Conservation (phyloP, 2,113 vertebrate genomes). For the Hepsetus odoe region DNA sequence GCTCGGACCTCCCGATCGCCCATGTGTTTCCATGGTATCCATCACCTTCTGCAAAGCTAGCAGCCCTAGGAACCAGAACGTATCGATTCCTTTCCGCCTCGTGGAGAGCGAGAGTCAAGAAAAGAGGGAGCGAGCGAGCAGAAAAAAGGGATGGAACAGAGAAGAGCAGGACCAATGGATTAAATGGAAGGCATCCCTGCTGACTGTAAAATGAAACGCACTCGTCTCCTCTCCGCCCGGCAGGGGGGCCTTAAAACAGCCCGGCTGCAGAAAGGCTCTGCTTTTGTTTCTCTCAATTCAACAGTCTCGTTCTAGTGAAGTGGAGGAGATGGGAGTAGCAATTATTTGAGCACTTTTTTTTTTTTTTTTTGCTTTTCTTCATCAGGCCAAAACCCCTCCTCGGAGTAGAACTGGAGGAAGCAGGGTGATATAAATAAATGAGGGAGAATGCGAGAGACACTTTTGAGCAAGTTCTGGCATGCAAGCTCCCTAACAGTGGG, state of each 20-base stretch:
- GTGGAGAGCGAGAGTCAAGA: background rate
- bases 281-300: conserved; percentile 41
- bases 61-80: conserved; percentile 62
- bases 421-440: conserved; percentile 51
- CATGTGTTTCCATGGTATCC: conserved; percentile 50
- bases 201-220: conserved; percentile 19
- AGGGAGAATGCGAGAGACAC: conserved; percentile 15
- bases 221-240: conserved; percentile 23
- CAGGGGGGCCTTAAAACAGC: conserved; percentile 6
- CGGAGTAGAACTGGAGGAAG: conserved; percentile 20
- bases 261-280: background rate
- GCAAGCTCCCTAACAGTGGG: background rate
- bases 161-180: conserved; percentile 20
- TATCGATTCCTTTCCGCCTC: conserved; percentile 68
- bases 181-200: conserved; percentile 7
- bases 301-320: conserved; percentile 17
- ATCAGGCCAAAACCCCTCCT: conserved; percentile 26
- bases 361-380: conserved; percentile 39
- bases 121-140: background rate
- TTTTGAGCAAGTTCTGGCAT: conserved; percentile 39
- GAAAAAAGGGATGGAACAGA: background rate
- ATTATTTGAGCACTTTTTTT: conserved; percentile 19
- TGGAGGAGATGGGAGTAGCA: conserved; percentile 37
- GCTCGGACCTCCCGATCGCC: conserved; percentile 19
- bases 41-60: conserved; percentile 33